phyloP scores from a whole-genome alignment of 2,888 invertebrate genomes.

The Andricus curvator region DNA sequence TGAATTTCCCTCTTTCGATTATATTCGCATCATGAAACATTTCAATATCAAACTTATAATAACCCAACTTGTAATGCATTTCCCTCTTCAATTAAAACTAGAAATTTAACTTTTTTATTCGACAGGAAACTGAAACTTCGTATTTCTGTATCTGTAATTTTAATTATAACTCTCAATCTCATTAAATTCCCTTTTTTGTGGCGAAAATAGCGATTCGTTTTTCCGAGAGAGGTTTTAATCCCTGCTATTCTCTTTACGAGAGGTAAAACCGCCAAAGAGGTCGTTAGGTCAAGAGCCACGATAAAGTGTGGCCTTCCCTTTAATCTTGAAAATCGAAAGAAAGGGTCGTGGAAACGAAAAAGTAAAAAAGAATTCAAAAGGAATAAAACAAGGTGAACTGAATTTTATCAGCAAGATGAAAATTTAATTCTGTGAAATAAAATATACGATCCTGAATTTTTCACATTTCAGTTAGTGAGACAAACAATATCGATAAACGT shows the following conservation, averaged over 20 bases:
- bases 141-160: background rate
- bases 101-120: background rate
- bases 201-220: background rate
- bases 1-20: background rate
- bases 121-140: background rate
- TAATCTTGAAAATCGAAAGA: constrained; percentile 6
- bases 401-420: too few relatives aligned
- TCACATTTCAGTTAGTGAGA: background rate
- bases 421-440: too few relatives aligned
- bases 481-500: background rate
- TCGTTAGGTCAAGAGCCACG: constrained; percentile 18
- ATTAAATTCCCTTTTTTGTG: background rate
- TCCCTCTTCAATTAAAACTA: background rate
- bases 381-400: background rate
- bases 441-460: background rate
- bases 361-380: background rate
- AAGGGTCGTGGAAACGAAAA: background rate
- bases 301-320: constrained; percentile 6
- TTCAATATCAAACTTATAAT: background rate
- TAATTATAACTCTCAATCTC: background rate
- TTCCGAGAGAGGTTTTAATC: constrained; percentile 4
- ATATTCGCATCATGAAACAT: background rate
- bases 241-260: background rate
- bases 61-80: background rate
- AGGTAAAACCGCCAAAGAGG: constrained; percentile 3